These are phyloP conservation scores for Morpho helenor DNA, from an alignment of 2,888 invertebrate species.

Conservation along the genomic window DNA sequence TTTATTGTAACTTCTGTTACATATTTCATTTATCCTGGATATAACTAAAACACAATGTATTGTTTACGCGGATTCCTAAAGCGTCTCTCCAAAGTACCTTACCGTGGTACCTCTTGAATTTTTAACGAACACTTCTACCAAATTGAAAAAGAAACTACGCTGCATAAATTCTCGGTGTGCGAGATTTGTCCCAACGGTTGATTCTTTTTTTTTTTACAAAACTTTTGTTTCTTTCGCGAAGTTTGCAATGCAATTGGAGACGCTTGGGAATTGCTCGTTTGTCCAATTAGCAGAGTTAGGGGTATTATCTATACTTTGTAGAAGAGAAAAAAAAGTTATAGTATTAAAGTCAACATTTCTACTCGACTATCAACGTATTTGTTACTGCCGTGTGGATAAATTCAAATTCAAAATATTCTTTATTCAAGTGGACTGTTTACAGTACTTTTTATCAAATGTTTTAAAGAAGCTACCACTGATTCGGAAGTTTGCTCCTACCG, in stretches of 20 bases:
- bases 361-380: neutral
- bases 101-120: slow-evolving; percentile 42
- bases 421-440: too few species aligned
- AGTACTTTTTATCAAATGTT: too few species aligned
- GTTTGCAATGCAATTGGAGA: slow-evolving; percentile 28
- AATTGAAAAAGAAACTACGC: slow-evolving; percentile 63
- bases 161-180: slow-evolving; percentile 46
- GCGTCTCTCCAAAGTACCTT: slow-evolving; percentile 8
- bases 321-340: slow-evolving; percentile 6
- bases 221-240: slow-evolving; percentile 15
- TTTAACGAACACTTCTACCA: slow-evolving; percentile 54
- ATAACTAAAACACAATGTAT: slow-evolving; percentile 9
- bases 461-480: too few species aligned
- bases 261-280: slow-evolving; percentile 23
- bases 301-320: slow-evolving; percentile 7
- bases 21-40: neutral
- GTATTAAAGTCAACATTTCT: slow-evolving; percentile 6
- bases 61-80: slow-evolving; percentile 10
- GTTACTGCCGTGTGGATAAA: too few species aligned
- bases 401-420: too few species aligned
- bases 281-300: slow-evolving; percentile 23
- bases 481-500: too few species aligned
- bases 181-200: slow-evolving; percentile 38
- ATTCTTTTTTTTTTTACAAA: slow-evolving; percentile 1
- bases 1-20: neutral